These are phyloP conservation scores for Temnothorax nylanderi DNA, from an alignment of 1,140 invertebrate species.

Conservation along the genomic window DNA sequence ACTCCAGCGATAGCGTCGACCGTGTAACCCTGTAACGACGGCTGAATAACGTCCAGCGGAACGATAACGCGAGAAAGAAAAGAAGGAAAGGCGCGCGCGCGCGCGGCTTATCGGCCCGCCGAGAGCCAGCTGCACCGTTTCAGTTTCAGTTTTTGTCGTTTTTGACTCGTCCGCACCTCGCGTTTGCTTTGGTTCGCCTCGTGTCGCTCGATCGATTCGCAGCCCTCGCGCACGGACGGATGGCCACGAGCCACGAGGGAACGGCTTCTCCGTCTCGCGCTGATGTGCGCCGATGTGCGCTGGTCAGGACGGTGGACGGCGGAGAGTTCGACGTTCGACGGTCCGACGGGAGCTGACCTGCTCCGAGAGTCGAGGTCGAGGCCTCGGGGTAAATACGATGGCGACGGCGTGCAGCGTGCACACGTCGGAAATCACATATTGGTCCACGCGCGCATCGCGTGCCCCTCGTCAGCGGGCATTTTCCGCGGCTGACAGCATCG, in stretches of 20 bases:
- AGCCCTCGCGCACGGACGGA: not conserved
- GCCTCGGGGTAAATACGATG: not conserved
- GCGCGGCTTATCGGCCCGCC: not conserved
- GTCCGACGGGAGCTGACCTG: not conserved
- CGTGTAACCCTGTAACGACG: too few species aligned
- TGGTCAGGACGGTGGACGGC: too few species aligned
- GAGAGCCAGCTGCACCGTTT: not conserved
- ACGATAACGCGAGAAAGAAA: not conserved
- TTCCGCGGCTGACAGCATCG: slow-evolving; percentile 68
- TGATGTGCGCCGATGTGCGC: too few species aligned
- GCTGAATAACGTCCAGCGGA: not conserved
- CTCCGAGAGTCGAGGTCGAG: not conserved
- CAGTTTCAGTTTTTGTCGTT: not conserved
- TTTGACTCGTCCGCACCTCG: slow-evolving; percentile 20
- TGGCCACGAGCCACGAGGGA: not conserved
- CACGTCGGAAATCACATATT: slow-evolving; percentile 52
- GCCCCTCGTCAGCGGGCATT: slow-evolving; percentile 76
- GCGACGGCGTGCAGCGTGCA: too few species aligned
- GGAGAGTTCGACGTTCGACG: too few species aligned
- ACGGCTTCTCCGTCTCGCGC: not conserved
- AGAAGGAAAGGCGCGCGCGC: not conserved
- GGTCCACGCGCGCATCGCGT: slow-evolving; percentile 62
- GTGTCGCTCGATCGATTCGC: slow-evolving; percentile 36
- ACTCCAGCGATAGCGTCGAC: not conserved
- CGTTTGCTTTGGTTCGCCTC: too few species aligned